These are phyloP conservation scores for Drosophila macrospina DNA, from an alignment of 2,888 invertebrate species.

Conservation along the genomic window DNA sequence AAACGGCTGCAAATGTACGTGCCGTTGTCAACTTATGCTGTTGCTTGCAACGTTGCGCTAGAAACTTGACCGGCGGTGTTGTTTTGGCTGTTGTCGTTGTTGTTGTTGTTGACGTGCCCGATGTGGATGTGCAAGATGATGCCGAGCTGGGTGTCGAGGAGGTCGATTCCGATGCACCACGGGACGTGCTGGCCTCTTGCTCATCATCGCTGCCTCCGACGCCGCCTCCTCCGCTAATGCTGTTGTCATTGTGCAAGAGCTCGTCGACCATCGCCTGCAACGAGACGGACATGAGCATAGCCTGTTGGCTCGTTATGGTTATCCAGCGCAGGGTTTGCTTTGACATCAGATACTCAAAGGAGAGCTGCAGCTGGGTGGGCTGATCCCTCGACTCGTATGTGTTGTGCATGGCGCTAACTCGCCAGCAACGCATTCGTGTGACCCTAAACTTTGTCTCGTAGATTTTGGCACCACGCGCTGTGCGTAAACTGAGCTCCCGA, in stretches of 20 bases:
- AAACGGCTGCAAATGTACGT: constrained; percentile 86
- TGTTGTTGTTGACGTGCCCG: constrained; percentile 51
- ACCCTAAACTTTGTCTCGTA: constrained; percentile 96
- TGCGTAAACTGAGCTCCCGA: constrained; percentile 92
- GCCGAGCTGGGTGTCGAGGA: constrained; percentile 72
- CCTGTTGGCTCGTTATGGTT: constrained; percentile 94
- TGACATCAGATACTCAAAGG: constrained; percentile 97
- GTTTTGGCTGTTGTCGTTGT: constrained; percentile 52
- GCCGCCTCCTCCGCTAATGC: not conserved
- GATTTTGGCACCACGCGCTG: constrained; percentile 87
- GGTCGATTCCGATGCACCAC: constrained; percentile 60
- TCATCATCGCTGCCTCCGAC: constrained; percentile 61
- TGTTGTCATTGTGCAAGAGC: constrained; percentile 85
- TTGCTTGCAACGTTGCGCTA: constrained; percentile 89
- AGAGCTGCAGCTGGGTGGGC: constrained; percentile 89
- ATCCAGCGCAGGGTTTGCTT: constrained; percentile 98
- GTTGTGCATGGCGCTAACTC: constrained; percentile 93
- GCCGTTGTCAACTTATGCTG: constrained; percentile 87
- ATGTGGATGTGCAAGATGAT: constrained; percentile 55
- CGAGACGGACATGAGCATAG: constrained; percentile 97
- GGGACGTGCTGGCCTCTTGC: constrained; percentile 64
- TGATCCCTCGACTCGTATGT: constrained; percentile 71
- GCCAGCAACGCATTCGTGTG: constrained; percentile 98
- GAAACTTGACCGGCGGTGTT: constrained; percentile 84
- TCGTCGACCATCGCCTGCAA: constrained; percentile 98